Evolutionary conservation across 2,888 invertebrate genomes (phyloP).

Genomic region (Saturnia japonica): DNA sequence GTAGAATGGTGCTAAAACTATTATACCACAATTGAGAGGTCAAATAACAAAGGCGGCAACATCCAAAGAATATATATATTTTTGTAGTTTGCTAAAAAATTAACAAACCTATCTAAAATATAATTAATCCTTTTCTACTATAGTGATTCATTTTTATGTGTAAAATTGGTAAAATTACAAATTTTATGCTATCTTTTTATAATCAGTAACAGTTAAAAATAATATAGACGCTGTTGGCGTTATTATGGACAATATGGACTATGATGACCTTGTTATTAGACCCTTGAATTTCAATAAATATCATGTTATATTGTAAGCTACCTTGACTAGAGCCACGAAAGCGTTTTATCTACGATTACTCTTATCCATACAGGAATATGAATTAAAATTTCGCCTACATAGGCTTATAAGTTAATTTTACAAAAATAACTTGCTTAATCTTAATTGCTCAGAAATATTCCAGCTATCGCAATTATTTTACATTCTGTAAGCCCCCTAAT

Average conservation of each 20-base stretch:
- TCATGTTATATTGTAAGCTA: neutral
- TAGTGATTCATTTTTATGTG: too few relatives aligned
- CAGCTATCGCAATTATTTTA: neutral
- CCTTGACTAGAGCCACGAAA: neutral
- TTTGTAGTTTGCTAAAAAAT: too few relatives aligned
- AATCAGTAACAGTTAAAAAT: too few relatives aligned
- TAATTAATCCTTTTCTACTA: too few relatives aligned
- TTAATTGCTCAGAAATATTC: neutral
- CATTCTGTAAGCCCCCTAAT: neutral
- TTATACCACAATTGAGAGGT: neutral
- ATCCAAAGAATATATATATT: too few relatives aligned
- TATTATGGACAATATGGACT: too few relatives aligned
- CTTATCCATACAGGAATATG: neutral
- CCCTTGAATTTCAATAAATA: neutral
- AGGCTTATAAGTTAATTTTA: neutral
- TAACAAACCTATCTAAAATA: too few relatives aligned
- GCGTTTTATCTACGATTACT: neutral
- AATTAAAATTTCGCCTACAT: neutral
- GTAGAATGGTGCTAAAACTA: conserved; percentile 12
- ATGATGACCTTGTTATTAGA: too few relatives aligned
- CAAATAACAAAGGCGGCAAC: too few relatives aligned
- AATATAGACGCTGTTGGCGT: too few relatives aligned
- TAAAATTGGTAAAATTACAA: too few relatives aligned
- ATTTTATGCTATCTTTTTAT: too few relatives aligned
- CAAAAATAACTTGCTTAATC: neutral